Evolutionary conservation across 2,113 vertebrate species (phyloP).

Genomic region (Dryoscopus gambensis): DNA sequence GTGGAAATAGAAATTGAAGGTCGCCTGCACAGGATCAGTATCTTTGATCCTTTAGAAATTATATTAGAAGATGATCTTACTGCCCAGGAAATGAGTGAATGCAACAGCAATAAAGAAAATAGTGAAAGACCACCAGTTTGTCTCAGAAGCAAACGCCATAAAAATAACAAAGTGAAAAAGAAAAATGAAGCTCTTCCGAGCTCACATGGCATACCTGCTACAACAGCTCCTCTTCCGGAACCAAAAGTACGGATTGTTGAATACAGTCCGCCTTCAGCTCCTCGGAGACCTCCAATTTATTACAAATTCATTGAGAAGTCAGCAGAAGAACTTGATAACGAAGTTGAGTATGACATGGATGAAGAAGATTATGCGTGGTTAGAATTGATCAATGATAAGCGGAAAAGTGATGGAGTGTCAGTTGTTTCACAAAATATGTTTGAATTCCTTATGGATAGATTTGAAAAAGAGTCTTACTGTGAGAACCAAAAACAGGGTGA

Average conservation of each 20-base stretch:
- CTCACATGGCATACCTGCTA: slow-evolving; percentile 67
- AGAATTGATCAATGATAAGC: slow-evolving; percentile 91
- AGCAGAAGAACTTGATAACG: slow-evolving; percentile 90
- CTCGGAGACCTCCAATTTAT: slow-evolving; percentile 80
- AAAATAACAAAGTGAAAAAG: slow-evolving; percentile 86
- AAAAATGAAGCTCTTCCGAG: slow-evolving; percentile 80
- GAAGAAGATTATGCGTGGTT: slow-evolving; percentile 97
- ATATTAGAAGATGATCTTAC: slow-evolving; percentile 90
- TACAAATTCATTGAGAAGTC: slow-evolving; percentile 91
- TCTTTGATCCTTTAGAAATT: slow-evolving; percentile 90
- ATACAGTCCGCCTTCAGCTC: slow-evolving; percentile 90
- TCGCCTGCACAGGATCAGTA: slow-evolving; percentile 90
- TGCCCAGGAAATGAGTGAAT: slow-evolving; percentile 93
- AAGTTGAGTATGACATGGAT: slow-evolving; percentile 98
- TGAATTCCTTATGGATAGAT: slow-evolving; percentile 95
- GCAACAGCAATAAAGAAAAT: slow-evolving; percentile 97
- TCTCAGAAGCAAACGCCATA: slow-evolving; percentile 83
- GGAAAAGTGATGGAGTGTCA: slow-evolving; percentile 85
- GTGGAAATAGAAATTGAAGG: slow-evolving; percentile 96
- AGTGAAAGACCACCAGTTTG: slow-evolving; percentile 84
- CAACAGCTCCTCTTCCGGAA: slow-evolving; percentile 76
- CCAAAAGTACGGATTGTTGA: slow-evolving; percentile 91
- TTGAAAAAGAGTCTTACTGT: slow-evolving; percentile 91
- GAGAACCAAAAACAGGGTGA: slow-evolving; percentile 89
- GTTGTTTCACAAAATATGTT: slow-evolving; percentile 92